Evolutionary conservation across 2,113 vertebrate genomes (phyloP), one percentile per base, ranked within the genome.

Genomic region (Lepisosteus oculatus): DNA sequence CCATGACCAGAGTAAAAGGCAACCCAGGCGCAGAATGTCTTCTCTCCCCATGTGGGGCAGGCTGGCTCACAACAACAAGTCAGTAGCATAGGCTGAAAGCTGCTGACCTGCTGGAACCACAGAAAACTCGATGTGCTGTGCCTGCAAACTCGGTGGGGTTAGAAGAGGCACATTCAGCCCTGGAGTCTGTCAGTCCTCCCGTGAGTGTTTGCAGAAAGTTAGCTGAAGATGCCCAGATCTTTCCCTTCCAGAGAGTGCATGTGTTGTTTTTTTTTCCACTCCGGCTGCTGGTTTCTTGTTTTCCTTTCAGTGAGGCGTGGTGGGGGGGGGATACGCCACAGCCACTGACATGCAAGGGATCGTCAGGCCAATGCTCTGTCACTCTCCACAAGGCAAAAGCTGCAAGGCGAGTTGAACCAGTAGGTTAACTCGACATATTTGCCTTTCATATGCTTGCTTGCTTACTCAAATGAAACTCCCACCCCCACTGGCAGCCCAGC

Each of bases 11-110:
- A 29, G 8, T 45, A 42, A 61, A 47, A 5, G 17, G 43, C 59
- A 15, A 14, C 7, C 55, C 54, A 9, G 15, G 14, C 29, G 43
- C 6, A 13, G 13, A 12, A 15, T 9, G 70, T 6, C 72, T 6
- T 55, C 65, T 69, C 66, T 51, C 72, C 72, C 72, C 72, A 74
- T 74, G 61, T 45, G 69, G 43, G 55, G 56, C 15, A 8, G 55
- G 71, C 42, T 43, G 45, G 45, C 3, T 15, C 43, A 3, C 12
- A 3, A 7, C 54, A 43, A n/a, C 12, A 8, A n/a, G 57, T 13
- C 57, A 59, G 57, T 8, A 59, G 57, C 57, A n/a, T 13, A n/a
- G 57, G 12, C 57, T 59, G 57, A 59, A 6, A 59, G n/a, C 12
- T 15, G n/a, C 4, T 29, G 57, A 5, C 5, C 47, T 51, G 47